Percentiles rank a stretch among this genome's conserved stretches.
These are phyloP conservation scores for Iguana delicatissima DNA, from an alignment of 2,797 vertebrate species.

Conservation along the genomic window DNA sequence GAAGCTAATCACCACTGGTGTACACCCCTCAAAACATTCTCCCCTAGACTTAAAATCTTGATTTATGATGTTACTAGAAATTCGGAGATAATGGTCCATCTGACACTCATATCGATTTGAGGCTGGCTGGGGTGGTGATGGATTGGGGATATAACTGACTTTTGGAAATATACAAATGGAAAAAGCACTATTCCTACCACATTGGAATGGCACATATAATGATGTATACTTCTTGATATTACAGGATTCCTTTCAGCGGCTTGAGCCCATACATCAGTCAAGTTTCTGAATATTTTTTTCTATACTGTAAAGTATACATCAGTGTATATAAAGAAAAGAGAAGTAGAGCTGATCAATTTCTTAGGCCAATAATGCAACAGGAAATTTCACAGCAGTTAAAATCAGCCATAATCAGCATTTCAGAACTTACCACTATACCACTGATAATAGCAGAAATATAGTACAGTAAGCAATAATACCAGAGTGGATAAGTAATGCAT, in stretches of 20 bases:
- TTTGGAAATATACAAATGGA: background rate
- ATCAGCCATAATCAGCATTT: background rate
- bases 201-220: background rate
- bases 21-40: conserved; percentile 14
- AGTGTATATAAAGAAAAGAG: background rate
- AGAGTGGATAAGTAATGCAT: background rate
- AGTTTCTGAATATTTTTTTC: background rate
- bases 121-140: background rate
- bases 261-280: background rate
- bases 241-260: background rate
- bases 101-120: background rate
- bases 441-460: background rate
- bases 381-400: background rate
- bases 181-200: background rate
- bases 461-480: background rate
- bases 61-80: conserved; percentile 39
- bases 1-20: conserved; percentile 31
- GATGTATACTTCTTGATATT: background rate
- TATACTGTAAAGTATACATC: background rate
- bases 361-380: background rate
- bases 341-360: too few species aligned
- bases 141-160: background rate
- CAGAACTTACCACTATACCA: background rate
- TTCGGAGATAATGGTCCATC: background rate
- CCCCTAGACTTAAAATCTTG: conserved; percentile 23